Evolutionary conservation across 2,888 invertebrate genomes (phyloP), one percentile per base, ranked within the genome.

Genomic region (Tryphoninae sp.): DNA sequence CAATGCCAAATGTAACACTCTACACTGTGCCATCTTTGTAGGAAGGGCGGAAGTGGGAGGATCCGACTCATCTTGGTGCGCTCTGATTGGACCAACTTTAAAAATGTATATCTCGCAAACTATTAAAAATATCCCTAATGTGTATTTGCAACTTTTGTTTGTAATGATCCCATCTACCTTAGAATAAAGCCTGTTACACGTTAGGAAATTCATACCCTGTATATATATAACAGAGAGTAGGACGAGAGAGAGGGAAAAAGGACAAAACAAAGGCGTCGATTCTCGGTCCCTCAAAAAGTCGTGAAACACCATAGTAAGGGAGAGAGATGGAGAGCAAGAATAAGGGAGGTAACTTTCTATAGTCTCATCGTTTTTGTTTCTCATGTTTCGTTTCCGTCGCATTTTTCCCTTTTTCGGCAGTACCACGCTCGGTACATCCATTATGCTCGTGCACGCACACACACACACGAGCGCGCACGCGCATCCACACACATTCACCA

Each of bases 361-460:
- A 22, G 45, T 23, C 51, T 59, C 53, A 42, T n/a, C 76, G 53
- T 65, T 49, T 58, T 64, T 64, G 16, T 74, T 68, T 58, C 33
- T 61, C 53, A 53, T 78, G 42, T 65, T 65, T 45, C 49, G 64
- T 64, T 72, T 75, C 19, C 33, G 33, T 19, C 40, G 42, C 58
- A 45, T 68, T 40, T n/a, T 22, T 68, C 33, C 49, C 53, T 16
- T 49, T 26, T 62, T 51, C 22, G 55, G 19, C n/a, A 55, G 7
- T 19, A 23, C 69, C 69, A 65, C 40, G 51, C 69, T 58, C 51
- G 75, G 69, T 65, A 65, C 81, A 69, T 81, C 69, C 81, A 74
- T 81, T 81, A 75, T 65, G 40, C 65, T 75, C 71, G 61, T 61
- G 6, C 33, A 33, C 33, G 6, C 33, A 33, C 33, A 6, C 33